Conservation (phyloP, 2,888 invertebrate species). For the Tholera decimalis region DNA sequence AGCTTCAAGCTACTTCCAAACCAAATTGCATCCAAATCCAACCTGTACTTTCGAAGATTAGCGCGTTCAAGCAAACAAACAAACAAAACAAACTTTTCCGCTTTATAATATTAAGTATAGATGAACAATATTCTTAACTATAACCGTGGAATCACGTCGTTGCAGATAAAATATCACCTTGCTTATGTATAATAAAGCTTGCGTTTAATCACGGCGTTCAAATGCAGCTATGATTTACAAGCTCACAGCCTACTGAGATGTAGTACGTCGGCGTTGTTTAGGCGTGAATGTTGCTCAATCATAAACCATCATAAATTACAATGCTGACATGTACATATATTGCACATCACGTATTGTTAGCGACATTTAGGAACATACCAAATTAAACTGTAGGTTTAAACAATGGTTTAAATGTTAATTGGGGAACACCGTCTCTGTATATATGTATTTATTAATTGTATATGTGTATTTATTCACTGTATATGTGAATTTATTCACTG, state of each 20-base stretch:
- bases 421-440: too few species aligned
- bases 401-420: too few species aligned
- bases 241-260: constrained; percentile 35
- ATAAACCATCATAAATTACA: constrained; percentile 45
- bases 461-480: too few species aligned
- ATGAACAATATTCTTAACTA: background rate
- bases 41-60: too few species aligned
- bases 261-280: constrained; percentile 42
- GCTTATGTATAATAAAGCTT: constrained; percentile 13
- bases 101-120: too few species aligned
- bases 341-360: constrained; percentile 48
- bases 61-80: too few species aligned
- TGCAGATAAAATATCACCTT: constrained; percentile 33
- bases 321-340: constrained; percentile 59
- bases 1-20: too few species aligned
- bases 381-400: background rate
- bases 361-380: constrained; percentile 2
- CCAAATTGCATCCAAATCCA: too few species aligned
- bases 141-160: background rate
- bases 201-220: constrained; percentile 29
- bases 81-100: too few species aligned
- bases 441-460: too few species aligned
- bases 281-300: constrained; percentile 51
- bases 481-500: too few species aligned
- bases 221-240: constrained; percentile 35